A percentile compares a stretch with the other conserved stretches of the same genome.
phyloP scores from a whole-genome alignment of 2,113 vertebrate species.

The Calyptommatus sinebrachiatus region DNA sequence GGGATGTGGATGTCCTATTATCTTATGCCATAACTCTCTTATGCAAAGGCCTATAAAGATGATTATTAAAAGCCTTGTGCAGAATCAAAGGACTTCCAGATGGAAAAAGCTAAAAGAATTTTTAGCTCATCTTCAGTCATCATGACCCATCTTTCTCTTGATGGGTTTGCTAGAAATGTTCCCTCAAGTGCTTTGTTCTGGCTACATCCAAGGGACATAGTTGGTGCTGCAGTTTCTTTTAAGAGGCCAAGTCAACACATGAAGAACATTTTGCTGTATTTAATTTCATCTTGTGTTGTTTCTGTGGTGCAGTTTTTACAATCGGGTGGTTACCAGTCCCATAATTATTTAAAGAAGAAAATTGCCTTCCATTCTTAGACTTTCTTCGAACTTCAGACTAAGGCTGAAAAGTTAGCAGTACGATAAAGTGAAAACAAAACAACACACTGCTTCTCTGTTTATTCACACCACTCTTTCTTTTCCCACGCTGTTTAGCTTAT shows the following conservation, averaged over 20 bases:
- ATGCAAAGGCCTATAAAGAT: conserved; percentile 57
- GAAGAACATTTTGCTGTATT: conserved; percentile 32
- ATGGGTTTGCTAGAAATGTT: conserved; percentile 42
- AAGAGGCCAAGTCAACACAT: conserved; percentile 25
- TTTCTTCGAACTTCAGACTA: conserved; percentile 10
- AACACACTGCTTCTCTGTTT: conserved; percentile 19
- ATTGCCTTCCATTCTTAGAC: neutral
- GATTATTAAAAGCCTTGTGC: conserved; percentile 58
- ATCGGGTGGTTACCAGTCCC: too few relatives aligned
- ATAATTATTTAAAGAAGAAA: neutral
- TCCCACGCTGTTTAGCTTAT: conserved; percentile 43
- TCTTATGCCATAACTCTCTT: conserved; percentile 49
- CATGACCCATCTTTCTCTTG: conserved; percentile 43
- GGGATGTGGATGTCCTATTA: conserved; percentile 15
- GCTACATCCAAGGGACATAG: conserved; percentile 56
- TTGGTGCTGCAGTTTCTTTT: conserved; percentile 40
- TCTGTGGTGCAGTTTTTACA: too few relatives aligned
- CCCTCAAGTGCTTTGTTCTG: conserved; percentile 51
- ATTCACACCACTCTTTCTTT: conserved; percentile 25
- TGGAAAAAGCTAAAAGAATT: conserved; percentile 51
- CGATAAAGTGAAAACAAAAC: conserved; percentile 34
- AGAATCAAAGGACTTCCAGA: conserved; percentile 59
- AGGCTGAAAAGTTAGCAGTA: conserved; percentile 31
- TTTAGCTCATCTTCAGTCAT: conserved; percentile 40
- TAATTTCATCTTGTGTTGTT: conserved; percentile 32